These are phyloP conservation scores for Lampris incognitus DNA, from an alignment of 2,113 vertebrate genomes.

Conservation along the genomic window DNA sequence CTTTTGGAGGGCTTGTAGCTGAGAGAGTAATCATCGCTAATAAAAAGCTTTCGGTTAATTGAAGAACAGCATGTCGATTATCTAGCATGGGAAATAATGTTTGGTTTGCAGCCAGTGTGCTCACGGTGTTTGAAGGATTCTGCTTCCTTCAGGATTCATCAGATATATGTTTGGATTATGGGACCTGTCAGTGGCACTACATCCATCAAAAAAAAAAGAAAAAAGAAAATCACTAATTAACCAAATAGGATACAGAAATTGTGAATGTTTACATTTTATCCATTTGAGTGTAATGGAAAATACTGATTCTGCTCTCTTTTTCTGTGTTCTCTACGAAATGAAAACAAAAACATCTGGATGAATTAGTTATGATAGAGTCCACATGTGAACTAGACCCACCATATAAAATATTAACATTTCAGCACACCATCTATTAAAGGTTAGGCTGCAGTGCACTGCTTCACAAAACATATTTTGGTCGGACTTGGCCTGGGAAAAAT, in stretches of 20 bases:
- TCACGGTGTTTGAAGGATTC: conserved; percentile 40
- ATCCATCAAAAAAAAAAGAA: background rate
- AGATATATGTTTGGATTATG: conserved; percentile 44
- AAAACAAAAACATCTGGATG: conserved; percentile 60
- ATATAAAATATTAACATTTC: conserved; percentile 73
- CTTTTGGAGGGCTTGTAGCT: conserved; percentile 16
- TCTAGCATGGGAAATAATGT: conserved; percentile 35
- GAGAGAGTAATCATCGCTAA: conserved; percentile 40
- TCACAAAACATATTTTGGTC: conserved; percentile 39
- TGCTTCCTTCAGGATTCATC: conserved; percentile 22
- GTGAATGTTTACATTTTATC: background rate
- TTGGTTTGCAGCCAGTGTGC: conserved; percentile 31
- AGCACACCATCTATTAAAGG: conserved; percentile 56
- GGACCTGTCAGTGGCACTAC: conserved; percentile 4
- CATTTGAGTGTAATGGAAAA: conserved; percentile 37
- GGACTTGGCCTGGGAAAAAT: conserved; percentile 39
- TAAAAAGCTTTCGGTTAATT: conserved; percentile 49
- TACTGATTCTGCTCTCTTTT: conserved; percentile 33
- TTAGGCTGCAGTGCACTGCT: conserved; percentile 30
- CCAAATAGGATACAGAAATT: conserved; percentile 14
- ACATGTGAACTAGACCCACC: conserved; percentile 58
- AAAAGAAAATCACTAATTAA: conserved; percentile 12
- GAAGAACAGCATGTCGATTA: conserved; percentile 35
- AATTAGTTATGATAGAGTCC: conserved; percentile 71
- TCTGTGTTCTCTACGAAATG: conserved; percentile 4